phyloP scores from a whole-genome alignment of 2,797 vertebrate genomes.

The Arvicola amphibius region DNA sequence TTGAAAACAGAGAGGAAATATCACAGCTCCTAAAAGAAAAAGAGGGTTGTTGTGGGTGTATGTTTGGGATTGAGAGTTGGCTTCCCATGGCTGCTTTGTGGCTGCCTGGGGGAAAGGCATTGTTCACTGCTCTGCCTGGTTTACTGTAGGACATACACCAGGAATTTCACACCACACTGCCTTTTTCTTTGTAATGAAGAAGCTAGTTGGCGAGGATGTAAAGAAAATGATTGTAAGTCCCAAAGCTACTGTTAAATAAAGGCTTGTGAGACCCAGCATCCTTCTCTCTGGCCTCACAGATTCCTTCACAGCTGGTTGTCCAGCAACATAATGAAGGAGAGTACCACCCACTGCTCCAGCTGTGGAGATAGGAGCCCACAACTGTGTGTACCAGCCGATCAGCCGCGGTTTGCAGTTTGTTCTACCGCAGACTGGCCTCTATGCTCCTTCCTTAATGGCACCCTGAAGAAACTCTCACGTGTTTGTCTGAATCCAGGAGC shows the following conservation, averaged over 20 bases:
- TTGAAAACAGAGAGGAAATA: not conserved
- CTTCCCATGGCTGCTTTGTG: not conserved
- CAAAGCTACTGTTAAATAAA: constrained; percentile 6
- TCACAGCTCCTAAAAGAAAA: not conserved
- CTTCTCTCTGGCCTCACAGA: not conserved
- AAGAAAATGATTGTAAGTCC: constrained; percentile 1
- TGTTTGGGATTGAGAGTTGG: not conserved
- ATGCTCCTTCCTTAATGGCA: not conserved
- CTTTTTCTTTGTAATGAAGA: constrained; percentile 21
- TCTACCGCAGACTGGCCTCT: not conserved
- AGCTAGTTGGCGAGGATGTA: not conserved
- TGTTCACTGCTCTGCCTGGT: constrained; percentile 2
- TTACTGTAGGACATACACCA: not conserved
- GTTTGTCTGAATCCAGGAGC: not conserved
- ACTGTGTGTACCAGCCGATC: not conserved
- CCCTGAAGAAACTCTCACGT: not conserved
- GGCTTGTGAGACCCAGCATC: not conserved
- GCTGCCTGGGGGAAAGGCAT: not conserved
- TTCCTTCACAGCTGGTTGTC: not conserved
- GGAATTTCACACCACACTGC: not conserved
- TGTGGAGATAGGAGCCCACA: not conserved
- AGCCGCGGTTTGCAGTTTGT: not conserved
- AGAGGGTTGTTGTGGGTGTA: not conserved
- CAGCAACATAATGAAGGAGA: not conserved
- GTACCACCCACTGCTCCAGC: not conserved